Conservation (phyloP, 2,797 vertebrate genomes). For the Tadarida brasiliensis region DNA sequence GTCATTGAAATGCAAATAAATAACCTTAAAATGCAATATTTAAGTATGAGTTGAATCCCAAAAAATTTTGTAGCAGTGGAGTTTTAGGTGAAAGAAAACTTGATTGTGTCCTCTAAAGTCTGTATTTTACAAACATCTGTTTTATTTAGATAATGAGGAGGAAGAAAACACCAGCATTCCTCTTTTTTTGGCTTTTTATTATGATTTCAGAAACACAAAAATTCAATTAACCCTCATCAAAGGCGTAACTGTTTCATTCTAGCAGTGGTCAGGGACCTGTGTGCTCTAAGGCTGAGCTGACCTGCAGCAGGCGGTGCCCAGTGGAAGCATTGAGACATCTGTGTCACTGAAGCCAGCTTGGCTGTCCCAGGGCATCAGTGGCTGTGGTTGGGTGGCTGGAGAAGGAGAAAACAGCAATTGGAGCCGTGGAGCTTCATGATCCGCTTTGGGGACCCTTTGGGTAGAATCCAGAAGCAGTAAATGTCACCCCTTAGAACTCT, state of each 20-base stretch:
- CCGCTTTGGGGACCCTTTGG: background rate
- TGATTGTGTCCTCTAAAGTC: background rate
- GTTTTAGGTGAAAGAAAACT: conserved; percentile 10
- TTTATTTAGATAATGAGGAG: conserved; percentile 58
- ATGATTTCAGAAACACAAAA: conserved; percentile 41
- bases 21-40: background rate
- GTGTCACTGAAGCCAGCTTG: background rate
- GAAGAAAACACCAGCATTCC: background rate
- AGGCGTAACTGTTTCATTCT: background rate
- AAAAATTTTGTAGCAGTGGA: background rate
- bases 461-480: background rate
- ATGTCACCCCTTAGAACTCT: background rate
- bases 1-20: background rate
- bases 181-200: background rate
- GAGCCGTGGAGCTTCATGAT: background rate
- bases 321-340: background rate
- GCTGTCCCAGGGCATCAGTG: background rate
- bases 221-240: conserved; percentile 23
- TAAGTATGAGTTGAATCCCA: background rate
- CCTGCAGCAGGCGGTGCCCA: background rate
- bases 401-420: too few species aligned
- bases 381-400: too few species aligned
- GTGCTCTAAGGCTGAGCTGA: background rate
- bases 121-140: background rate
- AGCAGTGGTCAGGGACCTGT: background rate